Evolutionary conservation across 2,888 invertebrate genomes (phyloP).

Genomic region (Lissocephala sabroskyi): DNA sequence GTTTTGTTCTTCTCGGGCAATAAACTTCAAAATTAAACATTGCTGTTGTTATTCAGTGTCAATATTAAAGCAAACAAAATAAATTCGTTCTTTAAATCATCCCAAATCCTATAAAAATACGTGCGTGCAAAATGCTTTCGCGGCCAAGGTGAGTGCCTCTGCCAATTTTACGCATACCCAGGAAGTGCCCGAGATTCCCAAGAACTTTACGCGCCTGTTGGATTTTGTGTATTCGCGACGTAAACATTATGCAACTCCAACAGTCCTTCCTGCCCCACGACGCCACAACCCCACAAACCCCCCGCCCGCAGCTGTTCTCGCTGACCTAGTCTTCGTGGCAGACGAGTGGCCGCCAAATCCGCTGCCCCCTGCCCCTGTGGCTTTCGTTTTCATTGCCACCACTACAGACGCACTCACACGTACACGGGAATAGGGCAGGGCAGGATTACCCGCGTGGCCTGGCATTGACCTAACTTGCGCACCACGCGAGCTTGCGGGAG

Average conservation of each 20-base stretch:
- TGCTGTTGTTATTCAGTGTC: background rate
- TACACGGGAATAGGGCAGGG: constrained; percentile 10
- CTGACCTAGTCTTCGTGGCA: constrained; percentile 48
- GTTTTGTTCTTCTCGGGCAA: too few species aligned
- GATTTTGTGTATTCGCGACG: constrained; percentile 9
- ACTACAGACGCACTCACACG: too few species aligned
- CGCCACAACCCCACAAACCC: constrained; percentile 26
- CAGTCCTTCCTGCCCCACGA: constrained; percentile 1
- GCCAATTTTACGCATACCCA: too few species aligned
- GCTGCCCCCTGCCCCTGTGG: background rate
- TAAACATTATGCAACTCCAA: constrained; percentile 45
- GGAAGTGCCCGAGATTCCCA: too few species aligned
- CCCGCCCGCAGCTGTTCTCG: constrained; percentile 52
- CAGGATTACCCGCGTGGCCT: constrained; percentile 35
- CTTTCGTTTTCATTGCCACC: constrained; percentile 42
- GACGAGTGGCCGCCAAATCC: constrained; percentile 40
- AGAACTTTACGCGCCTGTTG: too few species aligned
- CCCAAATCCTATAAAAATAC: too few species aligned
- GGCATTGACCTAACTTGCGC: constrained; percentile 48
- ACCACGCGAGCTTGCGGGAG: constrained; percentile 9
- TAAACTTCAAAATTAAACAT: too few species aligned
- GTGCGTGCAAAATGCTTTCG: constrained; percentile 66
- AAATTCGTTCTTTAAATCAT: constrained; percentile 34
- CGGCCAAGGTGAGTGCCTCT: constrained; percentile 63
- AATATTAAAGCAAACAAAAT: constrained; percentile 10